phyloP scores from a whole-genome alignment of 2,888 invertebrate species.

The Stenolophus ochropezus region DNA sequence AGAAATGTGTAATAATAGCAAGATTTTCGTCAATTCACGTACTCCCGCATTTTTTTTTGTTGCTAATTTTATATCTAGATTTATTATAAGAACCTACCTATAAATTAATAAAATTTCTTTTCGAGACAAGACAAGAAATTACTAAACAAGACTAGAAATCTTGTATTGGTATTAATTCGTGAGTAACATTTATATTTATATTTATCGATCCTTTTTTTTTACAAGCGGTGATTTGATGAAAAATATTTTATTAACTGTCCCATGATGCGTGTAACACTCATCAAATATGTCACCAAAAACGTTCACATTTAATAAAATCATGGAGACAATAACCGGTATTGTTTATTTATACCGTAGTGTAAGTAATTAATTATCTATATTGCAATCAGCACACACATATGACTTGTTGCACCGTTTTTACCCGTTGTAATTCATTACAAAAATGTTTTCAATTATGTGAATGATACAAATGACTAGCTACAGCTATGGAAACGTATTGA shows the following conservation, averaged over 20 bases:
- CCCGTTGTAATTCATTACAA: slow-evolving; percentile 3
- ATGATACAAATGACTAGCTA: slow-evolving; percentile 5
- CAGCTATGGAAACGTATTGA: neutral
- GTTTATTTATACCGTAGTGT: neutral
- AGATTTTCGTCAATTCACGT: too few species aligned
- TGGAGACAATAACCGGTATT: neutral
- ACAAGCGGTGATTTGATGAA: too few species aligned
- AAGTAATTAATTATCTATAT: slow-evolving; percentile 12
- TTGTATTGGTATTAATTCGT: too few species aligned
- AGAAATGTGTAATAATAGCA: too few species aligned
- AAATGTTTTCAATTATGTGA: slow-evolving; percentile 32
- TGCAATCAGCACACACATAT: neutral
- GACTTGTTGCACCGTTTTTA: slow-evolving; percentile 4
- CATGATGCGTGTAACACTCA: neutral
- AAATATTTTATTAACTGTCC: neutral
- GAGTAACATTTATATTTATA: too few species aligned
- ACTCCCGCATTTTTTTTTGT: too few species aligned
- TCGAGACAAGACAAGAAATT: too few species aligned
- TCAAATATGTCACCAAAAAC: neutral
- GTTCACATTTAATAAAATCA: neutral
- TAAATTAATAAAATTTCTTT: too few species aligned
- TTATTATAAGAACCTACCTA: too few species aligned
- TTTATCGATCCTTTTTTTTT: too few species aligned
- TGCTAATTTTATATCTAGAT: too few species aligned
- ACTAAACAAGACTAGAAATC: too few species aligned